Base-by-base conservation (phyloP, 2,797 vertebrate species). In the Nannoperca obscura region DNA sequence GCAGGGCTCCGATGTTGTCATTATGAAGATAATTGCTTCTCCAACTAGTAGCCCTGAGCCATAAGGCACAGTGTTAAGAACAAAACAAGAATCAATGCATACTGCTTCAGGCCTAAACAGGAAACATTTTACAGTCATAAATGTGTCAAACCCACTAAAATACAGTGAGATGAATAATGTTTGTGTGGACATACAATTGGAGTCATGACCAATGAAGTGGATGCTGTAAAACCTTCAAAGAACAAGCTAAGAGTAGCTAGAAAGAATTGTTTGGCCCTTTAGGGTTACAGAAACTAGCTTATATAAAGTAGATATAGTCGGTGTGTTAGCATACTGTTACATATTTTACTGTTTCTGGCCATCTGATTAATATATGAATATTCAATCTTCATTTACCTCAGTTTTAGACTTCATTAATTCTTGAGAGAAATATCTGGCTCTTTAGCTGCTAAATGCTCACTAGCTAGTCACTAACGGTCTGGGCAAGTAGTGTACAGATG, bases 11-110 rank as follows among this genome's bases (percentile, higher is more conserved):
- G 80, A 88, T 85, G 80, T 71, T 73, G 76, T 87, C 81, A 88
- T 89, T 84, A 85, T 80, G 61, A 70, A 80, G 78, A 85, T 88
- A 89, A 90, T 71, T 83, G 78, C 73, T 71, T 85, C 84, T 78
- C 36, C 44, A 59, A 67, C 54, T 32, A 54, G 69, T 32, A 74
- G 61, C 60, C 61, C 40, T 66, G 53, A 74, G 68, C 73, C 65
- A 46, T 47, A 63, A 72, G 63, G 68, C 59, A 60, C 57, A n/a
- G 59, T 71, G 61, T 80, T 80, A 15, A 77, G 80, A 71, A 76
- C 70, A 80, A 71, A 85, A 80, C 52, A 76, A 38, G 34, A 83
- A 84, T 89, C 83, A 63, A 80, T 90, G 76, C 34, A 32, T 53
- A 49, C 34, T 10, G 82, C 80, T 81, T 57, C 19, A 72, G 75